Percentiles rank a stretch among this genome's conserved stretches.
Conservation (phyloP, 1,140 invertebrate species). For the Acromyrmex charruanus region DNA sequence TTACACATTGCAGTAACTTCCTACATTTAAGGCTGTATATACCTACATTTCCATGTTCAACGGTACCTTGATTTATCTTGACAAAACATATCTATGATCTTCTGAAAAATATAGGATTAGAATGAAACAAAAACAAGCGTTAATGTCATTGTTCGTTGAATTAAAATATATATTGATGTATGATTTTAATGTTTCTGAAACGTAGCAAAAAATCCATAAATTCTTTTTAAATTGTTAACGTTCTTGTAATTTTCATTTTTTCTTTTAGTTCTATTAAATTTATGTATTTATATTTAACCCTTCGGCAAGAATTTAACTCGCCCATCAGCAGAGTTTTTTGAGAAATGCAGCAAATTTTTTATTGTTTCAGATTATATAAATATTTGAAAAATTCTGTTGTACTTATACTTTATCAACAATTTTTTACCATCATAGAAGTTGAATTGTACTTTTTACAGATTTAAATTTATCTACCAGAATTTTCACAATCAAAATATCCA, state of each 20-base stretch:
- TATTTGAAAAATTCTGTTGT: too few species aligned
- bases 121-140: neutral
- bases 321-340: too few species aligned
- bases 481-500: too few species aligned
- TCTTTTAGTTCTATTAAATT: neutral
- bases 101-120: neutral
- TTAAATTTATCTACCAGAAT: too few species aligned
- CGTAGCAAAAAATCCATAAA: neutral
- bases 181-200: neutral
- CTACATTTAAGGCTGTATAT: neutral
- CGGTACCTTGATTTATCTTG: slow-evolving; percentile 1
- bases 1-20: neutral
- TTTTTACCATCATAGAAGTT: too few species aligned
- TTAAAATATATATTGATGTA: neutral
- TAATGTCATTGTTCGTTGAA: neutral
- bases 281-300: neutral
- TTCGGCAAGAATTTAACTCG: too few species aligned
- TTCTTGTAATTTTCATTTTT: neutral
- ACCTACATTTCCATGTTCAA: neutral
- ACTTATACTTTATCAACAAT: too few species aligned
- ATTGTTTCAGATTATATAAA: too few species aligned
- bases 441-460: too few species aligned
- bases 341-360: too few species aligned
- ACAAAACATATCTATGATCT: neutral
- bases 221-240: neutral